phyloP scores from a whole-genome alignment of 1,140 invertebrate genomes.

The Drosophila grimshawi region DNA sequence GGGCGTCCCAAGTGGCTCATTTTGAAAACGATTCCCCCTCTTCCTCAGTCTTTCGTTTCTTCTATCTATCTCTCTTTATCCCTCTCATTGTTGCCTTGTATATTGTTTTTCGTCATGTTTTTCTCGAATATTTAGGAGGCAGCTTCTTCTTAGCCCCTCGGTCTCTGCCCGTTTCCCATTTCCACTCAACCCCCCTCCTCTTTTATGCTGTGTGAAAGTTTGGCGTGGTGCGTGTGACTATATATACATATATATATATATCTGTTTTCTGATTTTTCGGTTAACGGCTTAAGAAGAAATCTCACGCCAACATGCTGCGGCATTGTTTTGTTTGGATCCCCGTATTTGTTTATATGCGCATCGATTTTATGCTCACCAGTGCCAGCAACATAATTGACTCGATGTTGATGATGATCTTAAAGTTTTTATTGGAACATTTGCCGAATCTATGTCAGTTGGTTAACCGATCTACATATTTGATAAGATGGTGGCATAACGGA shows the following conservation, averaged over 20 bases:
- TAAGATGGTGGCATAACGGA: conserved; percentile 14
- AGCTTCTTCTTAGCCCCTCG: conserved; percentile 11
- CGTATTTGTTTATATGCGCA: conserved; percentile 45
- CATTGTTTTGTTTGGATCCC: conserved; percentile 18
- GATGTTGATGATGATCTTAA: conserved; percentile 20
- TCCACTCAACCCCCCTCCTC: conserved; percentile 11
- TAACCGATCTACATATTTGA: conserved; percentile 28
- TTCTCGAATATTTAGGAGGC: background rate
- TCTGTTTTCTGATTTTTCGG: conserved; percentile 19
- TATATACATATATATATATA: conserved; percentile 6
- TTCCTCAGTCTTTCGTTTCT: background rate
- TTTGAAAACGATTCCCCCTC: conserved; percentile 21
- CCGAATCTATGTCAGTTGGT: conserved; percentile 39
- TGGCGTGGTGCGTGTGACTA: conserved; percentile 44
- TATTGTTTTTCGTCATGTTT: conserved; percentile 19
- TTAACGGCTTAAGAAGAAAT: conserved; percentile 43
- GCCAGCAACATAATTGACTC: conserved; percentile 36
- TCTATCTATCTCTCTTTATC: background rate
- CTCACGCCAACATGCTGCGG: conserved; percentile 24
- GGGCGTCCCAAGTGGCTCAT: conserved; percentile 47
- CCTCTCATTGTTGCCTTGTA: background rate
- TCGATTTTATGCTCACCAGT: conserved; percentile 36
- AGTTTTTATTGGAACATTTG: conserved; percentile 19
- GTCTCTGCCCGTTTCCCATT: conserved; percentile 19
- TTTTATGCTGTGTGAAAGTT: conserved; percentile 59